Evolutionary conservation across 2,797 vertebrate genomes (phyloP), one percentile per base, ranked within the genome.

Genomic region (Falco biarmicus): DNA sequence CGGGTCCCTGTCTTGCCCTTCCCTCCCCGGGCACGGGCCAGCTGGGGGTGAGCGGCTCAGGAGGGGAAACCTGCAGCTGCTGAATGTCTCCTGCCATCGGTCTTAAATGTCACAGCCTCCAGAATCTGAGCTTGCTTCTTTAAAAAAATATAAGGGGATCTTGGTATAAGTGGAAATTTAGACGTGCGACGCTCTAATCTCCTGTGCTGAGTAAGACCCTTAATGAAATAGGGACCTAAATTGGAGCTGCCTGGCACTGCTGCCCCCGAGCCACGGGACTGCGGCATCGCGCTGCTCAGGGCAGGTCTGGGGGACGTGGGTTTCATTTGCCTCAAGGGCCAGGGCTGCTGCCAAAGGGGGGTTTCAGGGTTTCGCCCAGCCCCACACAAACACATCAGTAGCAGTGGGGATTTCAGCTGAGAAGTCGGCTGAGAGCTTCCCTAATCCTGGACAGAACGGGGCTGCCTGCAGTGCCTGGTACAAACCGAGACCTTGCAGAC

Each of bases 121-220:
- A 65, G 80, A 59, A 63, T 28, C 63, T 28, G 77, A 90, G 79
- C 70, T 87, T 61, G 18, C 54, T 69, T 70, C 83, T 92, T 86
- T 32, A 91, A 70, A 90, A 86, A 87, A 92, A 70, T 48, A 21
- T 50, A 90, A 91, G 17, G 90, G 57, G 85, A 95, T 86, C 73
- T 93, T 6, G 48, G 84, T 74, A 91, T 95, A 84, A 94, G 85
- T 81, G 90, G 87, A 91, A 95, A 92, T 94, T 94, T 64, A 79
- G 88, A 86, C 0, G 17, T 79, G 70, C 17, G 8, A 47, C 39
- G 39, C 66, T 54, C 61, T 92, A 76, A 95, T 89, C 92, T 84
- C 65, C 37, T 4, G 47, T 0, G 13, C 73, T 0, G 31, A 51
- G 39, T 80, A 64, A 84, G 85, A 70, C 34, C 73, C 69, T 41